Base-by-base conservation (phyloP, 2,113 vertebrate genomes). In the Myodes glareolus region DNA sequence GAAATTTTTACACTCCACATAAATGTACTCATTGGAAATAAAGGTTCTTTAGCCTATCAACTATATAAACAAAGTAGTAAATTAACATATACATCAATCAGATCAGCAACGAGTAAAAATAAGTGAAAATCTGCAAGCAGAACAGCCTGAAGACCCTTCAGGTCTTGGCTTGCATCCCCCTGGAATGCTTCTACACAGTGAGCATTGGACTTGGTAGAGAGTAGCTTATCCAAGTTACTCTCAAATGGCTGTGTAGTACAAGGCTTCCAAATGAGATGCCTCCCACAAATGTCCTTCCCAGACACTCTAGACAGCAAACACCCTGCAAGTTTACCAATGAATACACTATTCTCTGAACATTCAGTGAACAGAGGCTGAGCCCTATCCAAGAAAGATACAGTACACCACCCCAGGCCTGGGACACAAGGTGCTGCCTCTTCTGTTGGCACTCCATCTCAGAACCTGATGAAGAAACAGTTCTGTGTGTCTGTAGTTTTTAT, bases 1-100 rank as follows among this genome's bases (percentile, higher is more conserved):
- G 52, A 86, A 25, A 93, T 45, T 67, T 92, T 95, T 87, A 76
- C 36, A 96, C 19, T 90, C 61, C 55, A 80, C 7, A 67, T 39
- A 68, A 68, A 87, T 31, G 11, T 19, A 81, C 11, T 90, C 55
- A 81, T 2, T 75, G 47, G n/a, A 52, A 76, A 61, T 61, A 91
- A 55, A 88, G 47, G 58, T 55, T 81, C 85, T 27, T 47, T 68
- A 29, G 19, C 17, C 31, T 16, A 7, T 77, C 50, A 81, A 42
- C 21, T 55, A 12, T 76, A 29, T 68, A 45, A 81, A 50, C 14
- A 68, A 58, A 12, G 45, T 17, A 84, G 31, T 42, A 50, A 58
- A 80, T 25, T 73, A 67, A 47, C 29, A 73, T 17, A 73, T 17
- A 14, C 14, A 78, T 78, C 68, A 50, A n/a, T 45, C 67, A 82